These are phyloP conservation scores for Cossypha polioptera DNA, from an alignment of 2,797 vertebrate species.

Conservation along the genomic window DNA sequence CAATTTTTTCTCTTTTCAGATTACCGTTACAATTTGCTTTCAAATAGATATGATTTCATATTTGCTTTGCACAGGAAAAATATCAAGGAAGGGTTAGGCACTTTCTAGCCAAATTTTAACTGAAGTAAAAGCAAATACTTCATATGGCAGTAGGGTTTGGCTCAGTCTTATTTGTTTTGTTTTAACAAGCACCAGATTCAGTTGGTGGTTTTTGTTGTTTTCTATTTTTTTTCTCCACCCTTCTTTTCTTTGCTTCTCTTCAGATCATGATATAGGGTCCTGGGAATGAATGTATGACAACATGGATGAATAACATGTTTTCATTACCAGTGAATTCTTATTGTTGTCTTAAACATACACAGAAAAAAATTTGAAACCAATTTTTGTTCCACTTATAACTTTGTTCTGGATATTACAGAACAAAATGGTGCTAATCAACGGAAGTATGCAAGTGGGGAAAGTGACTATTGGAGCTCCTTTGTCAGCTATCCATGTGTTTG, in stretches of 20 bases:
- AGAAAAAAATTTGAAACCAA: background rate
- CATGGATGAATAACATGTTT: background rate
- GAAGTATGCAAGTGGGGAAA: background rate
- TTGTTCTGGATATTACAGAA: background rate
- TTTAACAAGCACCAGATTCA: background rate
- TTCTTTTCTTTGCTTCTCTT: background rate
- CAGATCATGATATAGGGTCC: background rate
- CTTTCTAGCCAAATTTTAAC: background rate
- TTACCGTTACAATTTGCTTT: background rate
- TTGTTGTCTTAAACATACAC: background rate
- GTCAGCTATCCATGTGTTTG: background rate
- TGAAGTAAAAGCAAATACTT: conserved; percentile 18
- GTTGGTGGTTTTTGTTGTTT: background rate
- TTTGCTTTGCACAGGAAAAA: conserved; percentile 7
- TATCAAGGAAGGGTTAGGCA: background rate
- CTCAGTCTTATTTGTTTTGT: background rate
- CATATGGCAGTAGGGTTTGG: background rate
- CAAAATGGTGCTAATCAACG: background rate
- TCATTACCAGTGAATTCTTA: background rate
- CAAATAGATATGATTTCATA: background rate
- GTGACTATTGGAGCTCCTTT: background rate
- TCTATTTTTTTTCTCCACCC: background rate
- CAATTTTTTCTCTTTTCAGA: background rate
- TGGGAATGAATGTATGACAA: background rate
- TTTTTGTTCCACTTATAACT: background rate